phyloP scores from a whole-genome alignment of 2,113 vertebrate species.

The Tylochromis polylepis region DNA sequence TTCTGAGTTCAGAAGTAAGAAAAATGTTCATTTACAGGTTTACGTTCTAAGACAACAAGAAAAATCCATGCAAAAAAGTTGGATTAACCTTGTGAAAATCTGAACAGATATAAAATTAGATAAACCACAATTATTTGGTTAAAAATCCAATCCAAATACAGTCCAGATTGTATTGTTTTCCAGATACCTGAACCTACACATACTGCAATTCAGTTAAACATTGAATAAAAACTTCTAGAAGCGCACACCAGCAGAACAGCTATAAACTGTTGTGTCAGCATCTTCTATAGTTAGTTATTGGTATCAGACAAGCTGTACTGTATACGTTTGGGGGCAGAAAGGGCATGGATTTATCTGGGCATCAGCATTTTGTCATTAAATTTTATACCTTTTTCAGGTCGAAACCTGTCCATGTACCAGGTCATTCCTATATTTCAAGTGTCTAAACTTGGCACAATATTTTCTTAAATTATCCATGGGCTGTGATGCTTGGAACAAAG shows the following conservation, averaged over 20 bases:
- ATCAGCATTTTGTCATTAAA: constrained; percentile 1
- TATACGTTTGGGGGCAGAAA: neutral
- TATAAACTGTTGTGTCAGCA: constrained; percentile 7
- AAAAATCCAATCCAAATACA: neutral
- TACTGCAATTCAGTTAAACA: neutral
- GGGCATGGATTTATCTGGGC: neutral
- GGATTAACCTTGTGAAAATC: neutral
- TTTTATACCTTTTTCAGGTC: neutral
- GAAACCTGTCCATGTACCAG: neutral
- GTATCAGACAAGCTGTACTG: neutral
- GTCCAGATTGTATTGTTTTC: neutral
- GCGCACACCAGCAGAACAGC: neutral
- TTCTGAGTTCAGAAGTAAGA: neutral
- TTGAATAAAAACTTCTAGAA: neutral
- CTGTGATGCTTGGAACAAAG: neutral
- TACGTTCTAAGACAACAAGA: neutral
- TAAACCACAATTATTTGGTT: neutral
- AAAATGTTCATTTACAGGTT: neutral
- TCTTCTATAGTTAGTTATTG: neutral
- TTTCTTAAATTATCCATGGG: neutral
- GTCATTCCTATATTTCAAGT: neutral
- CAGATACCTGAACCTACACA: neutral
- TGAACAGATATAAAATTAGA: neutral
- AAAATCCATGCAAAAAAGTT: neutral
- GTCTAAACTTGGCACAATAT: neutral